These are phyloP conservation scores for Pseudorhiza aurosa DNA, from an alignment of 30 jellyfish, hydroid and myxozoan species.

Conservation along the genomic window DNA sequence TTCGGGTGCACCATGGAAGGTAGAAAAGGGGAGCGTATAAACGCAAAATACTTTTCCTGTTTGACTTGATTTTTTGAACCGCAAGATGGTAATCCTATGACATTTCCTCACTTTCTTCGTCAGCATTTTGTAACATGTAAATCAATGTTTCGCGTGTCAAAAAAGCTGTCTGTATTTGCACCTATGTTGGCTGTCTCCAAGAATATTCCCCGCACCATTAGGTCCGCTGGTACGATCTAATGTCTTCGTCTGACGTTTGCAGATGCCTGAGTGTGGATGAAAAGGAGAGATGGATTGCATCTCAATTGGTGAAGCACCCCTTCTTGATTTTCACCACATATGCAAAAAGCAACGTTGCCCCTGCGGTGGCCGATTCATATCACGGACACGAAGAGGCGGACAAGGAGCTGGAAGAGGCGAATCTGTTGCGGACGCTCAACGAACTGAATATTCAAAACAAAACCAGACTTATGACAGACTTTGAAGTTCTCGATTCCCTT, in stretches of 20 bases:
- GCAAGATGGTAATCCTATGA: too few relatives aligned
- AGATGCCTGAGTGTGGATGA: constrained; percentile 90
- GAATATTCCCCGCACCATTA: too few relatives aligned
- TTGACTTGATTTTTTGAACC: too few relatives aligned
- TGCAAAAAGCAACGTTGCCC: not conserved
- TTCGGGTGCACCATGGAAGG: too few relatives aligned
- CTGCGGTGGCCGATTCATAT: constrained; percentile 1
- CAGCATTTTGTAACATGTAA: too few relatives aligned
- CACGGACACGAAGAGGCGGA: constrained; percentile 33
- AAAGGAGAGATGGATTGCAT: constrained; percentile 68
- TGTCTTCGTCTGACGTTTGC: not conserved
- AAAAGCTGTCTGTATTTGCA: too few relatives aligned
- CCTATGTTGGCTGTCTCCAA: too few relatives aligned
- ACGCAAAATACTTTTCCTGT: too few relatives aligned
- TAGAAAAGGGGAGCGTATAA: too few relatives aligned
- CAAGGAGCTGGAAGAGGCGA: constrained; percentile 46
- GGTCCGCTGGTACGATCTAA: not conserved
- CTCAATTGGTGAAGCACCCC: constrained; percentile 78
- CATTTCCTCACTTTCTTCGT: too few relatives aligned
- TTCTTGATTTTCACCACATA: constrained; percentile 41
- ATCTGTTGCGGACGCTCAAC: constrained; percentile 35
- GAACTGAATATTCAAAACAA: constrained; percentile 57
- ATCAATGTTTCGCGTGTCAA: too few relatives aligned
- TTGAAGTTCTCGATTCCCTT: constrained; percentile 77
- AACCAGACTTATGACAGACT: constrained; percentile 90